Conservation (phyloP, 35 echinoderm and acorn worm genomes). For the Heliocidaris tuberculata region DNA sequence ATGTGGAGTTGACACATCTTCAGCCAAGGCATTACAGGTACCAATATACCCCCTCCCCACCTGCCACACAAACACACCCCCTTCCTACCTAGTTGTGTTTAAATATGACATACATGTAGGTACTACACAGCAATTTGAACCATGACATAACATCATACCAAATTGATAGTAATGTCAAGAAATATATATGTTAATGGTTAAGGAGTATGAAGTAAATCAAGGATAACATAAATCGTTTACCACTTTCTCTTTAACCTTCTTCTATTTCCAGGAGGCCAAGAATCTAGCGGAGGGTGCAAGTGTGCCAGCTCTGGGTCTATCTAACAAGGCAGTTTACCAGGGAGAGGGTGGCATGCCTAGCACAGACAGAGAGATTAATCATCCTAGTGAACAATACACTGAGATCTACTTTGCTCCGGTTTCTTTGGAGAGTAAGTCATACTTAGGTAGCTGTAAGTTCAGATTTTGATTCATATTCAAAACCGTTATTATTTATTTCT, state of each 20-base stretch:
- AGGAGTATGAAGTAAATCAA: too few species aligned
- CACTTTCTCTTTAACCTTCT: background rate
- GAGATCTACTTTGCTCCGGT: slow-evolving; percentile 88
- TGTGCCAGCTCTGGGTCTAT: slow-evolving; percentile 90
- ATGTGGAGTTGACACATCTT: slow-evolving; percentile 52
- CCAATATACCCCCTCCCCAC: background rate
- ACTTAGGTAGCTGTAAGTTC: background rate
- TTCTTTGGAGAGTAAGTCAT: slow-evolving; percentile 50
- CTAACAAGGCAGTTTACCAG: slow-evolving; percentile 88
- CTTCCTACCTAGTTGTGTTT: too few species aligned
- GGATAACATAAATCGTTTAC: too few species aligned
- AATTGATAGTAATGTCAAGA: too few species aligned
- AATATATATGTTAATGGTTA: too few species aligned
- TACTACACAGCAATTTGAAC: too few species aligned
- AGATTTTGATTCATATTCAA: too few species aligned
- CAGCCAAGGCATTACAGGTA: slow-evolving; percentile 25
- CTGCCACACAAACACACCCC: background rate
- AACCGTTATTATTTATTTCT: too few species aligned
- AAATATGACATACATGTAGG: too few species aligned
- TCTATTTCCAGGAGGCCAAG: background rate
- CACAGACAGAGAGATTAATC: slow-evolving; percentile 80
- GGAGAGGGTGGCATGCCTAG: slow-evolving; percentile 64
- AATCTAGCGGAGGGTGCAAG: slow-evolving; percentile 80
- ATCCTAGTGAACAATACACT: slow-evolving; percentile 88
- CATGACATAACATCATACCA: too few species aligned